These are phyloP conservation scores for Phalacrocorax brasilianus DNA, from an alignment of 2,113 vertebrate genomes.

Conservation along the genomic window DNA sequence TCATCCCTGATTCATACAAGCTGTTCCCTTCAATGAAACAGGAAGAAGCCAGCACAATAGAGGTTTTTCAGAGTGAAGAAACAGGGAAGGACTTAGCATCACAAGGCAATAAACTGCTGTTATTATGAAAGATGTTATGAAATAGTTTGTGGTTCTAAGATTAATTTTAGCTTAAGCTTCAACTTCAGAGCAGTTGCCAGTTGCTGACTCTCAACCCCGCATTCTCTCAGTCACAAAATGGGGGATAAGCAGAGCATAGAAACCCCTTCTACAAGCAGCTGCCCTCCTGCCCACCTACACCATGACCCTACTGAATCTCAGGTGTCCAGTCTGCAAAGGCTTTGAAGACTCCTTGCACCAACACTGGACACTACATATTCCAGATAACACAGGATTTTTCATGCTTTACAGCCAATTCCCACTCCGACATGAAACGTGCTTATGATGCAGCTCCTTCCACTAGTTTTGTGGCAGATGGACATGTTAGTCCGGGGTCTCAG, in stretches of 20 bases:
- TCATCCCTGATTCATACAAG: slow-evolving; percentile 55
- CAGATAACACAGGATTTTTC: background rate
- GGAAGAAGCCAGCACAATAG: slow-evolving; percentile 57
- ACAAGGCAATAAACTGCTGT: slow-evolving; percentile 36
- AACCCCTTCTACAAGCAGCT: background rate
- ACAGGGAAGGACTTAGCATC: slow-evolving; percentile 2
- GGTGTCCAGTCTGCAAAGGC: background rate
- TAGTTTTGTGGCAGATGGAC: background rate
- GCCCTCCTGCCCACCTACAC: background rate
- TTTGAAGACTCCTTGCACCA: background rate
- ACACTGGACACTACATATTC: background rate
- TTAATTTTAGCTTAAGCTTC: slow-evolving; percentile 40
- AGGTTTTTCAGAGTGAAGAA: slow-evolving; percentile 31
- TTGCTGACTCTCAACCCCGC: background rate
- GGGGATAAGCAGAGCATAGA: background rate
- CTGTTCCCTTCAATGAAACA: slow-evolving; percentile 51
- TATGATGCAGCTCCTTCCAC: background rate
- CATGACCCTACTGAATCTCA: background rate
- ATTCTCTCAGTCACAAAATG: background rate
- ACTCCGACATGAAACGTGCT: background rate
- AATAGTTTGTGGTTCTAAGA: slow-evolving; percentile 53
- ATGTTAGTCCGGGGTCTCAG: background rate
- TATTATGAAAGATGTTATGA: slow-evolving; percentile 58
- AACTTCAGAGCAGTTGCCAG: background rate
- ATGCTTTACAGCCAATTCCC: background rate